Evolutionary conservation across 2,797 vertebrate genomes (phyloP).

Genomic region (Siniperca obscura): DNA sequence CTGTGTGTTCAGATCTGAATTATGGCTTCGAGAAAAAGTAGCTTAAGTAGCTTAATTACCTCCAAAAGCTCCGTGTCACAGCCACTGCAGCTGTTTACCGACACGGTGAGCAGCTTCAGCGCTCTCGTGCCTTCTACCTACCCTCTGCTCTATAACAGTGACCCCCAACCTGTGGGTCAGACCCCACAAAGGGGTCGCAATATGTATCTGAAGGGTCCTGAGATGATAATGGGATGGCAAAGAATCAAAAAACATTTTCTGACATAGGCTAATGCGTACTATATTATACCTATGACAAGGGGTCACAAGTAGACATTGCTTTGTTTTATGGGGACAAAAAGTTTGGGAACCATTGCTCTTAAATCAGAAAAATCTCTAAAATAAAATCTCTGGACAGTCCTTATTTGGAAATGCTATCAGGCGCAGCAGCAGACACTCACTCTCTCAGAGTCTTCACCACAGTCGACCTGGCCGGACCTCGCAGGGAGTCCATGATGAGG

Average conservation of each 20-base stretch:
- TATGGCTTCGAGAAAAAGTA: no score
- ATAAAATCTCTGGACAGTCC: neutral
- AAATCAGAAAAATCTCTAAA: neutral
- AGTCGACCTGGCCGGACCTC: slow-evolving; percentile 92
- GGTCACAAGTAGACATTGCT: no score
- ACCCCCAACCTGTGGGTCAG: no score
- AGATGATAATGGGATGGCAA: neutral
- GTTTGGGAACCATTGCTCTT: neutral
- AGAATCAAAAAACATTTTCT: neutral
- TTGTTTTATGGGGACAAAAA: neutral
- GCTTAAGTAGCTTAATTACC: no score
- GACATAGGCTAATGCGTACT: neutral
- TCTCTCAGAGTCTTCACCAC: slow-evolving; percentile 97
- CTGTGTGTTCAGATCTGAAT: neutral
- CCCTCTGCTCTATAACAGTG: no score
- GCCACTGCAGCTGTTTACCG: no score
- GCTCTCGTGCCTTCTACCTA: no score
- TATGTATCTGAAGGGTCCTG: neutral
- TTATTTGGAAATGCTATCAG: neutral
- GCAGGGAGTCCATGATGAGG: slow-evolving; percentile 97
- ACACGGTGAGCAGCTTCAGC: no score
- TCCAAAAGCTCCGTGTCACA: no score
- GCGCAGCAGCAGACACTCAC: slow-evolving; percentile 83
- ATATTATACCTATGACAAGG: no score
- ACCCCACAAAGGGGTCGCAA: neutral